Base-by-base conservation (phyloP, 2,113 vertebrate genomes). In the Cyprinodon variegatus region DNA sequence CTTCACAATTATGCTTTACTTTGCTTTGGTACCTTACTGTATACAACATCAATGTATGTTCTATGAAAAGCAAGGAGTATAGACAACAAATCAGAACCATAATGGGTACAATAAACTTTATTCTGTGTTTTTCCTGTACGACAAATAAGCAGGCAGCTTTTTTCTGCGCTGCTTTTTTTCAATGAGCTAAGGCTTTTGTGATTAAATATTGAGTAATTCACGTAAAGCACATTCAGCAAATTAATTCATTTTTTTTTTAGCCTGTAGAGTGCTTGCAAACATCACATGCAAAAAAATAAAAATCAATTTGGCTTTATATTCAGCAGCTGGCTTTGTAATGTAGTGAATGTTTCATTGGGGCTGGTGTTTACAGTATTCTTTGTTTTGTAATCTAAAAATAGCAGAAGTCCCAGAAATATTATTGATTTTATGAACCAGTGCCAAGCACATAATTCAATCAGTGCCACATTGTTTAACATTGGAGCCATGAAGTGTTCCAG, bases 401-500 rank as follows among this genome's bases (percentile, higher is more conserved):
- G 67, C 75, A 68, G 41, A 53, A 70, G 72, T 73, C 37, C 65
- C 48, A 66, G 57, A 70, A 88, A 87, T 70, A 72, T 46, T 29
- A 76, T 77, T 77, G 68, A 61, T 73, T 82, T 74, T 60, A 73
- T 73, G 79, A 83, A 77, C 29, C 29, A 5, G 72, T 63, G 70
- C 86, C 90, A 83, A 78, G 78, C 69, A 67, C 74, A 50, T 83
- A 81, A 90, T 89, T 79, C 81, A 88, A 83, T 83, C 77, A 76
- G 4, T 29, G 22, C n/a, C 69, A 59, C 64, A 76, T 64, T 76
- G 71, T 79, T 79, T 65, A 74, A 83, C 50, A 75, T 39, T 29
- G 11, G 45, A 72, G 38, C 65, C 65, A 68, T 73, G 39, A 74
- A 85, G 79, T 72, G 60, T 40, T 48, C 40, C 45, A 14, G 39